Base-by-base conservation (phyloP, 2,113 vertebrate species). In the Amblyopsis rosae region DNA sequence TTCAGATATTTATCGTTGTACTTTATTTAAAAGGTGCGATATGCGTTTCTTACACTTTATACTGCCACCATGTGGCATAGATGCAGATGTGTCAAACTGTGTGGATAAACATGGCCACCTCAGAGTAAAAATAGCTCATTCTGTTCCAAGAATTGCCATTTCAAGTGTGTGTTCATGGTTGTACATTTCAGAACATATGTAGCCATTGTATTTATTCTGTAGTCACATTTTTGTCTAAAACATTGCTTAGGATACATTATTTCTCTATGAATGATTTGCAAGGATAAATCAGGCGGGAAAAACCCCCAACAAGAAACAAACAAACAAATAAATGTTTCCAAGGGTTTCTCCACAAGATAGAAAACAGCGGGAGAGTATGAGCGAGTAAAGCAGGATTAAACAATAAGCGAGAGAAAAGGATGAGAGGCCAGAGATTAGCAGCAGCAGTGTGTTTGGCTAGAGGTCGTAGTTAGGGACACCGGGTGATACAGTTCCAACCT, bases 111-210 rank as follows among this genome's bases (percentile, higher is more conserved):
- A 81, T 61, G 75, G 89, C 66, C 77, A 85, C 82, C 78, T 84
- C 85, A 89, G 88, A 85, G 88, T 89, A 89, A 89, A 82, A 87
- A 83, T 88, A 84, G 88, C 82, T 90, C 82, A 89, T 90, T 89
- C 35, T 41, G 35, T 35, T 3, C 35, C 35, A 3, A 35, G 35
- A 35, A 41, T 41, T 41, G 35, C 35, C 35, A 41, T 41, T 26
- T 26, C 3, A 41, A 41, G 35, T 41, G 35, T 6, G 35, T 41
- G 35, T 41, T 41, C 35, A 5, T 41, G 35, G 7, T 41, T 6
- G 4, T 0, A 41, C 4, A 41, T 41, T 41, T 41, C 1, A 41
- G 35, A 41, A 6, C 7, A 41, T 41, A 6, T 7, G 7, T 41
- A 41, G 35, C 35, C 35, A 41, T 41, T 5, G 7, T 41, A 41